Evolutionary conservation across 2,888 invertebrate genomes (phyloP), one percentile per base, ranked within the genome.

Genomic region (Artemia sinica): DNA sequence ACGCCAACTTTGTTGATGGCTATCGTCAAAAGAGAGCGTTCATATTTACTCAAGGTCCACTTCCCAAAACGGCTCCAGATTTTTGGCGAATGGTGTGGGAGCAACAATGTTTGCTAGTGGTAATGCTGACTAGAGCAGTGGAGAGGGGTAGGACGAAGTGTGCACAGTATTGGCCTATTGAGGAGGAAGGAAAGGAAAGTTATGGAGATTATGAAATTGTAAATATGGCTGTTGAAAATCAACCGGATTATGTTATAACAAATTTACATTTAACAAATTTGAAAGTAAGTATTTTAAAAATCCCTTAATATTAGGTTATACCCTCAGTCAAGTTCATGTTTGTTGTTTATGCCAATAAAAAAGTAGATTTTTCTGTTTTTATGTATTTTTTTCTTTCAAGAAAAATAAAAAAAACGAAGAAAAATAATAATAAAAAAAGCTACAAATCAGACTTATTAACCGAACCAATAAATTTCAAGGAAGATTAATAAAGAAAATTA

Each of bases 61-160:
- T 96, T 74, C 90, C 92, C 72, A 91, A 91, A 79, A 96, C 96
- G 66, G 90, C 89, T 77, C 85, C 85, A 69, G 96, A 96, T 81
- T 96, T 96, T 82, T 96, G 96, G 96, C 85, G 91, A 76, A 95
- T 96, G 95, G 85, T 96, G 72, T 96, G 95, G 95, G 91, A 95
- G 80, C 92, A 95, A 79, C 88, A 90, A 77, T 88, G 89, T 74
- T 82, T 91, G 73, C 77, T 81, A 3, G 76, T 82, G 70, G 95
- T 96, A 75, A 97, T 96, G 96, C 95, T 95, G 74, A 96, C 96
- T 28, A 77, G 85, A 76, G 88, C 89, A 50, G 84, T 91, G 78
- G 96, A 97, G 81, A 84, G 93, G 74, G 89, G 92, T 12, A 84
- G 93, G 74, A 85, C 88, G 73, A 96, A 96, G 81, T 97, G 96